Percentiles rank a stretch among this genome's conserved stretches.
These are phyloP conservation scores for Helicolenus hilgendorfi DNA, from an alignment of 2,797 vertebrate genomes.

Conservation along the genomic window DNA sequence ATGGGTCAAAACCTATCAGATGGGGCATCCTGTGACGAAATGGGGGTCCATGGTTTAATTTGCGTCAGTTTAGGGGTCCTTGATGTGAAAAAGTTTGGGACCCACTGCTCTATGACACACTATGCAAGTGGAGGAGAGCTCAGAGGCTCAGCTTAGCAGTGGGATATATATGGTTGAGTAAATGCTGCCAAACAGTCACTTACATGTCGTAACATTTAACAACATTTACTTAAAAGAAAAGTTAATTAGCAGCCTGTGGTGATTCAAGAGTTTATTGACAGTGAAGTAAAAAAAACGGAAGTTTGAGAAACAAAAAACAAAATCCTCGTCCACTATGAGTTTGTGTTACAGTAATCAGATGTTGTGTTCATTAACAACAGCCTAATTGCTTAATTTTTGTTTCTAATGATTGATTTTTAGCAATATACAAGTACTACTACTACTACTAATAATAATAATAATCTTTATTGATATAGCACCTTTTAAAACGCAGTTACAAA, in stretches of 20 bases:
- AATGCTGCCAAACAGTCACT: neutral
- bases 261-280: neutral
- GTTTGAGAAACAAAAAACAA: neutral
- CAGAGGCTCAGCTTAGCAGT: neutral
- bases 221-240: neutral
- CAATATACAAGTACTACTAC: neutral
- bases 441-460: too few species aligned
- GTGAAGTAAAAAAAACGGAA: neutral
- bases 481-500: too few species aligned
- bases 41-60: too few species aligned
- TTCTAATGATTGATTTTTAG: neutral
- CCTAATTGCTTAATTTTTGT: neutral
- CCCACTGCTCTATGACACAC: neutral
- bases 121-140: neutral
- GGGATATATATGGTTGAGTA: neutral
- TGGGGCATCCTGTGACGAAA: too few species aligned
- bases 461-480: too few species aligned
- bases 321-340: neutral
- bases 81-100: too few species aligned
- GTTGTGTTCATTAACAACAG: neutral
- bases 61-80: too few species aligned
- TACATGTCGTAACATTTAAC: neutral
- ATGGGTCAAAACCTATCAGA: too few species aligned
- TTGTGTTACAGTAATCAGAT: neutral
- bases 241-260: neutral